phyloP scores from a whole-genome alignment of 1,140 invertebrate species.

The Heliconius hewitsoni region DNA sequence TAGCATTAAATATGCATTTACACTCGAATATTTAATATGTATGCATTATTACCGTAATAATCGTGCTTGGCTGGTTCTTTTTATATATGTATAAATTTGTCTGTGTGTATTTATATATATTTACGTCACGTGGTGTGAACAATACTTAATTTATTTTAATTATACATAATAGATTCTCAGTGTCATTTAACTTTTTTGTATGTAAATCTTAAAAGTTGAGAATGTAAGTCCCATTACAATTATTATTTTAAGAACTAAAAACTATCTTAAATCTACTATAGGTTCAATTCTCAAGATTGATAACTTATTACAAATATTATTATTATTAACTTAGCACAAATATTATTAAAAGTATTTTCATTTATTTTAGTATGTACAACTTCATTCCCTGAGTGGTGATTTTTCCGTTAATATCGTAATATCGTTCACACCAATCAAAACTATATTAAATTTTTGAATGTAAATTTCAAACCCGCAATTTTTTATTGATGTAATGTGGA shows the following conservation, averaged over 20 bases:
- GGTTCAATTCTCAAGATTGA: not conserved
- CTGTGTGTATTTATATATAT: conserved; percentile 28
- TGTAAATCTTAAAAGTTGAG: not conserved
- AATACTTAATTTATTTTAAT: conserved; percentile 32
- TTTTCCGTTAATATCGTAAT: too few relatives aligned
- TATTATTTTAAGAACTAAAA: not conserved
- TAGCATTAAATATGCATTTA: conserved; percentile 22
- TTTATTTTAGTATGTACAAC: too few relatives aligned
- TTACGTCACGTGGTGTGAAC: conserved; percentile 56
- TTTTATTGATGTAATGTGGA: conserved; percentile 52
- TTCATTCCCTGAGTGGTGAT: not conserved
- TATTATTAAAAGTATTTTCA: too few relatives aligned
- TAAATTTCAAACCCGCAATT: conserved; percentile 52
- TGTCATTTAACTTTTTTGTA: not conserved
- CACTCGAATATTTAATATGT: too few relatives aligned
- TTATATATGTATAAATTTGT: conserved; percentile 31
- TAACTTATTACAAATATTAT: too few relatives aligned
- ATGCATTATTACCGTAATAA: conserved; percentile 53
- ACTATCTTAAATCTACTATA: not conserved
- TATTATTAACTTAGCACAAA: too few relatives aligned
- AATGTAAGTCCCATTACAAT: not conserved
- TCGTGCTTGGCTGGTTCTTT: conserved; percentile 60
- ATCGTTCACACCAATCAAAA: conserved; percentile 62
- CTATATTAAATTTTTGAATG: not conserved
- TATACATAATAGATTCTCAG: not conserved